Percentiles rank a stretch among this genome's conserved stretches.
Evolutionary conservation across 2,888 invertebrate species (phyloP).

Genomic region (Dioctria linearis): DNA sequence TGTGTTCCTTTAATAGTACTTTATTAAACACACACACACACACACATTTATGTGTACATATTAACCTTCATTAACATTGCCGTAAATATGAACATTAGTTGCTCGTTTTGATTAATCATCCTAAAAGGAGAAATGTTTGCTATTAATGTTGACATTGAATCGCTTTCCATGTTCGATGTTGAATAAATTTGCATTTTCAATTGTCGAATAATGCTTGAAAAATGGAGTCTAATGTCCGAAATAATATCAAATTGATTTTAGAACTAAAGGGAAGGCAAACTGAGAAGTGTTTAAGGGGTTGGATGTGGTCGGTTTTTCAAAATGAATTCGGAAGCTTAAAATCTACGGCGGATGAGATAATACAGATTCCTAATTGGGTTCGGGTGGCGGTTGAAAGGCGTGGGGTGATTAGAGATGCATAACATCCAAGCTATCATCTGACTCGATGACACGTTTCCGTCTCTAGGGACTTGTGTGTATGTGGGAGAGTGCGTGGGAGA

Average conservation of each 20-base stretch:
- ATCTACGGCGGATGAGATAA: too few relatives aligned
- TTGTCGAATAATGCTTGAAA: slow-evolving; percentile 17
- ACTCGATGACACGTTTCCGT: too few relatives aligned
- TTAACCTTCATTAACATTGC: neutral
- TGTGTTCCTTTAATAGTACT: too few relatives aligned
- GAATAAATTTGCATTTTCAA: slow-evolving; percentile 38
- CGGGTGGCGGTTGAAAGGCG: too few relatives aligned
- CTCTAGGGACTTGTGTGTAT: too few relatives aligned
- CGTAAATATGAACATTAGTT: neutral
- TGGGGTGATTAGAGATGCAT: too few relatives aligned
- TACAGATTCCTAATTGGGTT: too few relatives aligned
- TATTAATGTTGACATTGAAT: slow-evolving; percentile 29
- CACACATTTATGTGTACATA: too few relatives aligned
- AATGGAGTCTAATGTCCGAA: slow-evolving; percentile 28
- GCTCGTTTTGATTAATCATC: slow-evolving; percentile 24
- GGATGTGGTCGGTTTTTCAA: neutral
- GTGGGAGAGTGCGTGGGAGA: too few relatives aligned
- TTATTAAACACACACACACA: neutral
- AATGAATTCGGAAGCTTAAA: too few relatives aligned
- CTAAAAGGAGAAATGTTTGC: slow-evolving; percentile 27
- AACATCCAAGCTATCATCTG: too few relatives aligned
- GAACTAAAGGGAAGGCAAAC: neutral
- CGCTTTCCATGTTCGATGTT: slow-evolving; percentile 14
- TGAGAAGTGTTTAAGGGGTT: slow-evolving; percentile 13
- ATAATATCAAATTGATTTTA: slow-evolving; percentile 39